Evolutionary conservation across 2,113 vertebrate genomes (phyloP).

Genomic region (Burhinus bistriatus): DNA sequence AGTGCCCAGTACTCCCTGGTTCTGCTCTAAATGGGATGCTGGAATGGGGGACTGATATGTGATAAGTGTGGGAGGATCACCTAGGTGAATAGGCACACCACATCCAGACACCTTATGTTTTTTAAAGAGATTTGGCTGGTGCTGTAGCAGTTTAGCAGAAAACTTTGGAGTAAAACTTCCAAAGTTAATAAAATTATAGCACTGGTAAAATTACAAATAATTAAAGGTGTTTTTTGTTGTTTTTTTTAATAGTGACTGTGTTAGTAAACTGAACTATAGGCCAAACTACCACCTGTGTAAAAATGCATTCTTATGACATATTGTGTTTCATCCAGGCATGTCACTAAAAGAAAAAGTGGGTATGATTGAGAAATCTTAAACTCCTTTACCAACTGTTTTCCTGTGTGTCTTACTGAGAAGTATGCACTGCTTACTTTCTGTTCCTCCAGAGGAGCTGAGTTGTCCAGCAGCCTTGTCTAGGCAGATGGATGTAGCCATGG

Average conservation of each 20-base stretch:
- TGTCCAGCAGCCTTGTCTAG: not conserved
- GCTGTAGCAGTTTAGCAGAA: not conserved
- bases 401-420: not conserved
- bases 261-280: not conserved
- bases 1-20: not conserved
- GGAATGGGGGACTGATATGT: fast-evolving
- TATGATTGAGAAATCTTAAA: not conserved
- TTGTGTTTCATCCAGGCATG: not conserved
- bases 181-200: not conserved
- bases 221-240: not conserved
- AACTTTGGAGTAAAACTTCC: not conserved
- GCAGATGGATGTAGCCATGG: not conserved
- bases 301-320: not conserved
- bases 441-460: not conserved
- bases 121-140: not conserved
- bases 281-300: not conserved
- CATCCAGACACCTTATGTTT: not conserved
- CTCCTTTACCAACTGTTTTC: not conserved
- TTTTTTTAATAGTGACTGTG: not conserved
- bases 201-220: not conserved
- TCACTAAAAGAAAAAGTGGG: not conserved
- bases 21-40: not conserved
- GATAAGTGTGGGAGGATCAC: not conserved
- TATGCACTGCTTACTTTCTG: not conserved
- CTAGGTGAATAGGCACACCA: not conserved